phyloP scores from a whole-genome alignment of 2,113 vertebrate species.

The Dunckerocampus dactyliophorus region DNA sequence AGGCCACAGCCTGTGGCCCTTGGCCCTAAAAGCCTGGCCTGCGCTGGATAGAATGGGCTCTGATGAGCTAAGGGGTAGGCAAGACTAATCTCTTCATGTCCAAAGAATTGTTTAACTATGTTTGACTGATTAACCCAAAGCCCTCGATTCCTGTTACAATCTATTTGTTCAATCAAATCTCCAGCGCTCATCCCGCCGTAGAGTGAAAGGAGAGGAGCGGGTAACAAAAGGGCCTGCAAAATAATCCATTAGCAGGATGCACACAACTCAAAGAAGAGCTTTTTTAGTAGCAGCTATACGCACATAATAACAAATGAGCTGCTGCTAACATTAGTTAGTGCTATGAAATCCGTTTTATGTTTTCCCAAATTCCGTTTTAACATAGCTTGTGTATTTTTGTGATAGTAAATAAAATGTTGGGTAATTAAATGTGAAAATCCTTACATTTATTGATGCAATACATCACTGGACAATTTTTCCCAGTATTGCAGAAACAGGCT shows the following conservation, averaged over 20 bases:
- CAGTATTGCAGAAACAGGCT: no score
- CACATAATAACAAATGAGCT: constrained; percentile 42
- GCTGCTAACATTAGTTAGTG: constrained; percentile 33
- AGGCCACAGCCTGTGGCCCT: constrained; percentile 50
- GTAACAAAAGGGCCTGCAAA: constrained; percentile 31
- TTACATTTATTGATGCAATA: no score
- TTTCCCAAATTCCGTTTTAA: no score
- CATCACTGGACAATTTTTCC: no score
- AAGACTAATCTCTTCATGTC: constrained; percentile 69
- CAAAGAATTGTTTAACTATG: constrained; percentile 66
- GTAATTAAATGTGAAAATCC: no score
- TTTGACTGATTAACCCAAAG: constrained; percentile 71
- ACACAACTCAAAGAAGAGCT: constrained; percentile 40
- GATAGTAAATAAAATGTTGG: no score
- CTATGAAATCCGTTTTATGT: no score
- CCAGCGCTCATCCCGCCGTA: constrained; percentile 38
- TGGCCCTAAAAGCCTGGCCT: constrained; percentile 54
- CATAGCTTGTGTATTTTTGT: no score
- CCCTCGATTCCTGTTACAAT: constrained; percentile 60
- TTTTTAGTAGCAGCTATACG: constrained; percentile 49
- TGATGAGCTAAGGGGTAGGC: constrained; percentile 57
- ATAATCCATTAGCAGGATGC: constrained; percentile 40
- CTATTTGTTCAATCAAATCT: constrained; percentile 65
- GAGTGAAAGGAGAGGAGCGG: constrained; percentile 16
- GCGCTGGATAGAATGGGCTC: constrained; percentile 53